Evolutionary conservation across 2,797 vertebrate species (phyloP).

Genomic region (Ispidina lecontei): DNA sequence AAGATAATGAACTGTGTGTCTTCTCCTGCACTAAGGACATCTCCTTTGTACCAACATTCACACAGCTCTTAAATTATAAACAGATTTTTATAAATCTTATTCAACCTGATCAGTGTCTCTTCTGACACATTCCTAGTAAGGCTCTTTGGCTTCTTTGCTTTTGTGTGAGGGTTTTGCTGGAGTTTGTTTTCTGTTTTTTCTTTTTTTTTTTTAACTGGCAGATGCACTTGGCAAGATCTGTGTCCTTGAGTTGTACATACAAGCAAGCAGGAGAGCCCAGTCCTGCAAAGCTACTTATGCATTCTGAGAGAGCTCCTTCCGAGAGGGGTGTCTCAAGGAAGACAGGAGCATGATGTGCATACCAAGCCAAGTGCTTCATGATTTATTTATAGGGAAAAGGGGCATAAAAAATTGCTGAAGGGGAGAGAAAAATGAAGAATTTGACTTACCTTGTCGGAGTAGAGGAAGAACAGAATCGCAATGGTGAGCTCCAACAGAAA

Average conservation of each 20-base stretch:
- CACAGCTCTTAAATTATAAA: background rate
- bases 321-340: conserved; percentile 57
- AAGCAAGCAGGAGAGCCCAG: background rate
- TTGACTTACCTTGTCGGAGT: conserved; percentile 91
- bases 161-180: background rate
- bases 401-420: conserved; percentile 62
- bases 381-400: conserved; percentile 66
- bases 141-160: background rate
- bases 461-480: conserved; percentile 93
- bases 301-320: conserved; percentile 52
- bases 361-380: conserved; percentile 62
- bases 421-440: conserved; percentile 56
- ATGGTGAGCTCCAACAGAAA: conserved; percentile 92
- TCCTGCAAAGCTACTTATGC: conserved; percentile 46
- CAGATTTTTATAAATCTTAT: background rate
- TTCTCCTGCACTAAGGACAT: background rate
- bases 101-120: background rate
- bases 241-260: conserved; percentile 56
- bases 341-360: conserved; percentile 58
- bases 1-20: background rate
- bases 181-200: too few species aligned
- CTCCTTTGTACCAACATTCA: background rate
- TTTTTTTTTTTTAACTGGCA: background rate
- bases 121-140: background rate
- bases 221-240: conserved; percentile 5